Evolutionary conservation across 1,140 invertebrate species (phyloP).

Genomic region (Pseudobourletiella spinata): DNA sequence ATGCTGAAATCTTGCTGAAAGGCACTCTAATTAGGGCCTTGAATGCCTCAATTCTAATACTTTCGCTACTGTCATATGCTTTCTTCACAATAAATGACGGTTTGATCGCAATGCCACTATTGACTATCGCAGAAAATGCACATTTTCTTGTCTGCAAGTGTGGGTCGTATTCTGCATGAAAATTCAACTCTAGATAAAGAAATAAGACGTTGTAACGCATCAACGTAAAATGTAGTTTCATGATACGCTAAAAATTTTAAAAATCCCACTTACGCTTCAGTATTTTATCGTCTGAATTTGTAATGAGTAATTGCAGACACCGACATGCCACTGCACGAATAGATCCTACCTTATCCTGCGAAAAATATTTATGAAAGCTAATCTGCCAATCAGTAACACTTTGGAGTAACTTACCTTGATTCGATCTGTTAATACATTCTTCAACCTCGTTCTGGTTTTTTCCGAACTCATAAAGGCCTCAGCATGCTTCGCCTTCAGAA

Average conservation of each 20-base stretch:
- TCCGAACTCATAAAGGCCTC: background rate
- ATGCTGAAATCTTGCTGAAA: background rate
- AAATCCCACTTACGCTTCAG: too few relatives aligned
- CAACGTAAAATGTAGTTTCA: too few relatives aligned
- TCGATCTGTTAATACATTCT: background rate
- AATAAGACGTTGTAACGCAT: too few relatives aligned
- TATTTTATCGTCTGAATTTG: too few relatives aligned
- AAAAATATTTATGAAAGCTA: too few relatives aligned
- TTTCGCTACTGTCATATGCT: background rate
- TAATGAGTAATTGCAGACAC: too few relatives aligned
- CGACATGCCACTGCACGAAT: too few relatives aligned
- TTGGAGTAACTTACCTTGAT: background rate
- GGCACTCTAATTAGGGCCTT: constrained; percentile 5
- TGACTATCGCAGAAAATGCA: background rate
- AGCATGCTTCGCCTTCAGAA: background rate
- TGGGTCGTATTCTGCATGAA: constrained; percentile 10
- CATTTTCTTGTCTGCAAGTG: background rate
- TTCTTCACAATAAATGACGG: constrained; percentile 9
- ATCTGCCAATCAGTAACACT: too few relatives aligned
- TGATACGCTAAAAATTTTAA: too few relatives aligned
- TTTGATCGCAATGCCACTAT: background rate
- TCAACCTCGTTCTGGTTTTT: background rate
- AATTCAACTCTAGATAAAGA: constrained; percentile 11
- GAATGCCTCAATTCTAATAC: constrained; percentile 2
- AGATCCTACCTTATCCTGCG: too few relatives aligned